Evolutionary conservation across 1,140 invertebrate genomes (phyloP).

Genomic region (Octopus sinensis): DNA sequence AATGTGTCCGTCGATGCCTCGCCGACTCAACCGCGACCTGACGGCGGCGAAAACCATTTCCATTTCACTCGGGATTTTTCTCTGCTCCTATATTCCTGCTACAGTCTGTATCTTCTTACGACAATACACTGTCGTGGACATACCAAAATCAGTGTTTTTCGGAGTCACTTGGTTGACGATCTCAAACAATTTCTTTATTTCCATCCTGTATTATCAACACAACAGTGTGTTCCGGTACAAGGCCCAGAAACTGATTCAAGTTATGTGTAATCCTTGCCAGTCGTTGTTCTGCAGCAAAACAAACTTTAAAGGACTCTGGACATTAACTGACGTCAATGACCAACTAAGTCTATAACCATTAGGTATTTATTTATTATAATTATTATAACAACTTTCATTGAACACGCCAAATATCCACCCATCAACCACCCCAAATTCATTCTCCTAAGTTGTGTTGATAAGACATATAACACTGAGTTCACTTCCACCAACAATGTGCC

Average conservation of each 20-base stretch:
- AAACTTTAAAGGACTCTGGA: background rate
- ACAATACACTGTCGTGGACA: background rate
- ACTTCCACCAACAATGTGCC: too few relatives aligned
- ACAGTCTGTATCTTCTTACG: background rate
- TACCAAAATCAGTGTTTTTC: background rate
- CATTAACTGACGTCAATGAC: background rate
- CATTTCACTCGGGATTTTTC: background rate
- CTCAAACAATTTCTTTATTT: conserved; percentile 9
- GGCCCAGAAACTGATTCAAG: background rate
- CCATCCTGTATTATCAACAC: conserved; percentile 6
- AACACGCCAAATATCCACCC: too few relatives aligned
- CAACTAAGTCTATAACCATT: background rate
- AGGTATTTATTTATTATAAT: too few relatives aligned
- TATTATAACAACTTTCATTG: too few relatives aligned
- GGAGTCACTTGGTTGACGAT: background rate
- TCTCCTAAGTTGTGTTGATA: too few relatives aligned
- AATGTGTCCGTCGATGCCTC: background rate
- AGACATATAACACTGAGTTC: too few relatives aligned
- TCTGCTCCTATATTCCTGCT: background rate
- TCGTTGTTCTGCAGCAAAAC: background rate
- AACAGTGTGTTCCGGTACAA: conserved; percentile 6
- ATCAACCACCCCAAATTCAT: too few relatives aligned
- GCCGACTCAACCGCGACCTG: background rate
- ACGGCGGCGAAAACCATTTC: background rate
- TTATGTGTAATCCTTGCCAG: background rate